Evolutionary conservation across 2,888 invertebrate genomes (phyloP).

Genomic region (Lepetodrilus schrolli): DNA sequence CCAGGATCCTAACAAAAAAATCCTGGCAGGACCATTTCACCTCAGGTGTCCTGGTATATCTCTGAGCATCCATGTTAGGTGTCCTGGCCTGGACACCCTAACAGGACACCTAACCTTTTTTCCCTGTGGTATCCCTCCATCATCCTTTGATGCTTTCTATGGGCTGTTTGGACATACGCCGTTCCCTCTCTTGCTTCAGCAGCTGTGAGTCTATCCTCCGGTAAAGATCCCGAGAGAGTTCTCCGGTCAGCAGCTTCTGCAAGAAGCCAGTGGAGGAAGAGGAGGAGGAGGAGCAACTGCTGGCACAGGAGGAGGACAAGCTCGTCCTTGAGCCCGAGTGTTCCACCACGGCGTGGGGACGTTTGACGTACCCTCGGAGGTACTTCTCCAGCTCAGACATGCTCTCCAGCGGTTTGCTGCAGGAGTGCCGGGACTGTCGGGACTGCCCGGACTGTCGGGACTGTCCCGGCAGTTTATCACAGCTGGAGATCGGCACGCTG

Average conservation of each 20-base stretch:
- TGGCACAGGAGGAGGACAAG: not conserved
- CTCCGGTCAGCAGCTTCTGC: conserved; percentile 47
- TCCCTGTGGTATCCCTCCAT: no score
- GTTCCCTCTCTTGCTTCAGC: conserved; percentile 24
- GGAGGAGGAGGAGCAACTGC: not conserved
- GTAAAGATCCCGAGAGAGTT: conserved; percentile 47
- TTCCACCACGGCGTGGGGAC: conserved; percentile 28
- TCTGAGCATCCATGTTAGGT: no score
- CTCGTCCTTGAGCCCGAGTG: conserved; percentile 1
- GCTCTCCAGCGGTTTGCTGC: not conserved
- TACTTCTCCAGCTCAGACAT: conserved; percentile 48
- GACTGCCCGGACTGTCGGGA: not conserved
- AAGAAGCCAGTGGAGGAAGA: conserved; percentile 37
- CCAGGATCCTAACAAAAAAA: not conserved
- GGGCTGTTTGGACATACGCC: not conserved
- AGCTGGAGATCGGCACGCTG: not conserved
- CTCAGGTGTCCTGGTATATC: no score
- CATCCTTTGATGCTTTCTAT: not conserved
- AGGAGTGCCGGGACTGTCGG: not conserved
- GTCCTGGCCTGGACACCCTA: no score
- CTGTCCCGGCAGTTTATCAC: not conserved
- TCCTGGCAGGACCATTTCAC: not conserved
- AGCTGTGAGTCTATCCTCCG: conserved; percentile 44
- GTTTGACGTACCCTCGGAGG: conserved; percentile 36
- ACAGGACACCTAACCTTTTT: no score